phyloP scores from a whole-genome alignment of 1,140 invertebrate species.

The Parasteatoda tepidariorum region DNA sequence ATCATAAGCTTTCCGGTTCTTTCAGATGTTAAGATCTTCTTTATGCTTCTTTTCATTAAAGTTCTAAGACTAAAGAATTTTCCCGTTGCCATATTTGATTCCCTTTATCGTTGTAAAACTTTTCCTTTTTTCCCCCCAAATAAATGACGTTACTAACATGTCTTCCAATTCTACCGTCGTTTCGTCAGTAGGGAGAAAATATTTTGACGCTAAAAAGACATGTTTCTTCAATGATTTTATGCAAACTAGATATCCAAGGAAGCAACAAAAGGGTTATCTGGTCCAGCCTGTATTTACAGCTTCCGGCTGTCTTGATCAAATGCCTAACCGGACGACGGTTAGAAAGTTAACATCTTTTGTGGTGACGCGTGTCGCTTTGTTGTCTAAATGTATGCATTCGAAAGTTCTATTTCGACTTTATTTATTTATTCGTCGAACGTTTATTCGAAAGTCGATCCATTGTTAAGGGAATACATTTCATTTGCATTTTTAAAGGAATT shows the following conservation, averaged over 20 bases:
- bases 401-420: too few species aligned
- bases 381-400: too few species aligned
- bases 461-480: too few species aligned
- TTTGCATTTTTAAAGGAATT: too few species aligned
- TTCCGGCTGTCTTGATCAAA: background rate
- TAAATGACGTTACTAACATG: background rate
- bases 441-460: too few species aligned
- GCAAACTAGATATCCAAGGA: background rate
- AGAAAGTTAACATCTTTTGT: background rate
- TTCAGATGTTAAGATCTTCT: background rate
- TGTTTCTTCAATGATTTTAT: background rate
- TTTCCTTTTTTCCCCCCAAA: background rate
- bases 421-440: too few species aligned
- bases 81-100: background rate
- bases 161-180: background rate
- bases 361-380: too few species aligned
- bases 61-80: background rate
- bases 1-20: background rate
- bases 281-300: background rate
- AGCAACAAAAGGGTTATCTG: background rate
- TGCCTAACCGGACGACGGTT: background rate
- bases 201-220: background rate
- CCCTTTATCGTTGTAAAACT: background rate
- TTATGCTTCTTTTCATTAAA: constrained; percentile 3
- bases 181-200: background rate